A percentile compares a stretch with the other conserved stretches of the same genome.
phyloP scores from a whole-genome alignment of 2,888 invertebrate genomes.

The Lymantria dispar region DNA sequence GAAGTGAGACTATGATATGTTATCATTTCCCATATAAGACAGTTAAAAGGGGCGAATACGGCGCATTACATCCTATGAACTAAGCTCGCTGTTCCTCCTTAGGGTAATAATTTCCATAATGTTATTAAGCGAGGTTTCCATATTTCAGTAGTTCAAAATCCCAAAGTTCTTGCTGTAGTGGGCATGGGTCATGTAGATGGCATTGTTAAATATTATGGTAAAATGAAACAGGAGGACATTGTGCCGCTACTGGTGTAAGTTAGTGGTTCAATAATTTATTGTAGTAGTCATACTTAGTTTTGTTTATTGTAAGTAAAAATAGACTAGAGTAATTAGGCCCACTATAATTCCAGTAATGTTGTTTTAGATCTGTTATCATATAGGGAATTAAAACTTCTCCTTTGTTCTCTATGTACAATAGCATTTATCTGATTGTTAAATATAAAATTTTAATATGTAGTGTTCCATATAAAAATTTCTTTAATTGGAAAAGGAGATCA shows the following conservation, averaged over 20 bases:
- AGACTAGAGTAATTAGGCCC: too few species aligned
- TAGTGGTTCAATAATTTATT: neutral
- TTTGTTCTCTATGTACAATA: too few species aligned
- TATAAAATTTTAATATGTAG: too few species aligned
- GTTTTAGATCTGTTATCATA: neutral
- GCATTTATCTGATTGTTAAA: too few species aligned
- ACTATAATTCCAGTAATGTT: neutral
- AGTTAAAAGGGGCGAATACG: too few species aligned
- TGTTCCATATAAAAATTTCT: too few species aligned
- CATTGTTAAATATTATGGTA: slow-evolving; percentile 83
- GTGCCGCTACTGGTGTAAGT: slow-evolving; percentile 68
- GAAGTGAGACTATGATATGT: too few species aligned
- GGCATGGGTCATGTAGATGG: slow-evolving; percentile 98
- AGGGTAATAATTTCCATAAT: neutral
- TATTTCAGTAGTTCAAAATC: slow-evolving; percentile 62
- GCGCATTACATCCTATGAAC: too few species aligned
- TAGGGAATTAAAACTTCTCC: too few species aligned
- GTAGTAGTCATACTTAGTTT: neutral
- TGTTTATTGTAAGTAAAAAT: too few species aligned
- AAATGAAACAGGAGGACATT: slow-evolving; percentile 70
- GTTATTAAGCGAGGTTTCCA: neutral
- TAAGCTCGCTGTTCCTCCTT: neutral
- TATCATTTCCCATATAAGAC: too few species aligned
- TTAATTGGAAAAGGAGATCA: too few species aligned
- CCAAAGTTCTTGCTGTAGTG: slow-evolving; percentile 95